Conservation (phyloP, 2,888 invertebrate species). For the Brachylomia viminalis region DNA sequence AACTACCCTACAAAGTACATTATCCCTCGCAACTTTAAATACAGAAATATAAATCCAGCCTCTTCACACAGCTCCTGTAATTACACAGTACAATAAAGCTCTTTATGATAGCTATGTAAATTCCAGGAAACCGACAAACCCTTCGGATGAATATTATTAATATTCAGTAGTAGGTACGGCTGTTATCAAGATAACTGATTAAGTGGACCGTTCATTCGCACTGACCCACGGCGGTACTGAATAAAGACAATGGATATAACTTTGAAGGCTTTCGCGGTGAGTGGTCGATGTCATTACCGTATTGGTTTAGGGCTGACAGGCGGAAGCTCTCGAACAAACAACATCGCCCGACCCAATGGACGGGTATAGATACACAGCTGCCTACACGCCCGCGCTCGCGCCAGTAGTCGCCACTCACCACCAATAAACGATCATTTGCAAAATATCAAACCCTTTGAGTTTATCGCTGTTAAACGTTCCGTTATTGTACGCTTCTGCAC, state of each 20-base stretch:
- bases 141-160: constrained; percentile 63
- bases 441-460: constrained; percentile 56
- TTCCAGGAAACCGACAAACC: constrained; percentile 57
- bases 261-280: constrained; percentile 74
- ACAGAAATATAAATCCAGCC: constrained; percentile 37
- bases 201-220: constrained; percentile 72
- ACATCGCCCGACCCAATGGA: constrained; percentile 67
- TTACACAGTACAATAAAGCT: constrained; percentile 43
- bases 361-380: constrained; percentile 69
- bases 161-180: constrained; percentile 46
- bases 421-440: constrained; percentile 66
- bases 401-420: constrained; percentile 36
- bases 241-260: constrained; percentile 73
- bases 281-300: constrained; percentile 80
- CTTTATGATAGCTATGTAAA: constrained; percentile 62
- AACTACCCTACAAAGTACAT: background rate
- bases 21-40: constrained; percentile 6
- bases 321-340: constrained; percentile 79
- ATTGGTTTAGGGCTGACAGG: constrained; percentile 80
- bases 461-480: constrained; percentile 31
- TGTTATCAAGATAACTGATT: constrained; percentile 71
- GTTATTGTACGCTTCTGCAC: constrained; percentile 1
- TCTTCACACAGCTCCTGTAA: constrained; percentile 41
- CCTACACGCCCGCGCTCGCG: constrained; percentile 26
- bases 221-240: constrained; percentile 68